Percentiles rank a stretch among this genome's conserved stretches.
These are phyloP conservation scores for Amphibalanus amphitrite DNA, from an alignment of 1,140 invertebrate species.

Conservation along the genomic window DNA sequence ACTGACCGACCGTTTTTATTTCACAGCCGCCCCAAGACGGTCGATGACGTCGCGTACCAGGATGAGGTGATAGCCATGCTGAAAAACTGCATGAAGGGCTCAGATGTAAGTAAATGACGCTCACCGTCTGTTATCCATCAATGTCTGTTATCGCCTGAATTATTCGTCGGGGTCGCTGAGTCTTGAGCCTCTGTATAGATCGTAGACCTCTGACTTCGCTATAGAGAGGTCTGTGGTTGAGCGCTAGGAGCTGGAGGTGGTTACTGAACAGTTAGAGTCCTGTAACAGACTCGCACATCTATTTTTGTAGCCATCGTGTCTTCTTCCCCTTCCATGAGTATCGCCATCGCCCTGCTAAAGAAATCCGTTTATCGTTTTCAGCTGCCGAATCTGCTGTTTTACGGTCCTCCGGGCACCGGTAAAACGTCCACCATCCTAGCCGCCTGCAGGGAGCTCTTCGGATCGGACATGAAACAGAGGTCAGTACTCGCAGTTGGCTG, in stretches of 20 bases:
- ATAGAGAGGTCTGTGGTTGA: background rate
- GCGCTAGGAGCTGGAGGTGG: too few species aligned
- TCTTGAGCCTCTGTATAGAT: too few species aligned
- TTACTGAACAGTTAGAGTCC: too few species aligned
- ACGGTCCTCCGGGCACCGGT: slow-evolving; percentile 97
- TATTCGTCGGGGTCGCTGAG: too few species aligned
- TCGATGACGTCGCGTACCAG: slow-evolving; percentile 94
- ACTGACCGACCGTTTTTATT: slow-evolving; percentile 1
- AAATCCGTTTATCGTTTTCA: slow-evolving; percentile 3
- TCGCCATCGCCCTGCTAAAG: background rate
- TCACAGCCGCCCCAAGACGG: slow-evolving; percentile 70
- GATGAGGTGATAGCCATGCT: slow-evolving; percentile 86
- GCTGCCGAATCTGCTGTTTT: slow-evolving; percentile 89
- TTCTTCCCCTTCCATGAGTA: background rate
- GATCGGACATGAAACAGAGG: slow-evolving; percentile 51
- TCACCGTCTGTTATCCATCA: too few species aligned
- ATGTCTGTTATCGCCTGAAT: too few species aligned
- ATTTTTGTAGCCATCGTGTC: background rate
- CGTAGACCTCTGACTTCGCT: background rate
- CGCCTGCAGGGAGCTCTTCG: slow-evolving; percentile 81
- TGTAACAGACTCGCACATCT: background rate
- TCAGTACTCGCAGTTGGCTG: slow-evolving; percentile 9
- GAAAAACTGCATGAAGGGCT: slow-evolving; percentile 45
- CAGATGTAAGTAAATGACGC: slow-evolving; percentile 35
- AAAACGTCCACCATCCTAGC: slow-evolving; percentile 98